Evolutionary conservation across 2,113 vertebrate species (phyloP), one percentile per base, ranked within the genome.

Genomic region (Alligator mississippiensis): DNA sequence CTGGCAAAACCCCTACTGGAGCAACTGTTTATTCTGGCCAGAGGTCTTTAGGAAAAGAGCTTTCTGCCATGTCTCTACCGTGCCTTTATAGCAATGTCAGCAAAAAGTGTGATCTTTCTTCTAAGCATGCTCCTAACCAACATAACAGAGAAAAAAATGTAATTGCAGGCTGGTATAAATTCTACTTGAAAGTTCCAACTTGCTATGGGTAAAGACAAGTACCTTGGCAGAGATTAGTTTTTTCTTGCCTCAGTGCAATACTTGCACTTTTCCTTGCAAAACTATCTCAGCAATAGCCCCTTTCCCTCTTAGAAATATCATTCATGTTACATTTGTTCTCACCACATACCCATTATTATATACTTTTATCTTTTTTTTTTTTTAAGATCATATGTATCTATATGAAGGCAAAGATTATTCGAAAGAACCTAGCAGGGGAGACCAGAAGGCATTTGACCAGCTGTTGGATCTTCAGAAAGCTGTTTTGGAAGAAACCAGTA

Each of bases 341-440:
- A 47, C 47, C 47, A 47, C 47, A 9, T 47, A 47, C 47, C 47
- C 47, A 47, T 47, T 47, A 47, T 47, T 47, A 47, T 85, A 63
- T 86, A 4, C 81, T 27, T 96, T 57, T 91, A 68, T 1, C 81
- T 90, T 97, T 95, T 66, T 79, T 92, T 55, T 94, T 95, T 90
- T 96, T 95, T 85, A 97, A 99, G 98, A 97, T 96, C 99, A 99
- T 86, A 99, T 99, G 98, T 99, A 99, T 19, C 96, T 98, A 91
- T 99, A 99, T 18, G 99, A 99, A 98, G 99, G 99, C 47, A 99
- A 97, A 96, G 99, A 99, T 96, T 99, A 99, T 93, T 99, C 99
- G 34, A 99, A 98, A 89, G 98, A 98, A 62, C 98, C 98, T 60
- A 99, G 98, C 97, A 92, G 96, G 66, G 98, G 98, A 74, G 99